Base-by-base conservation (phyloP, 37 sponge, comb jelly and placozoan genomes). In the Chondrosia reniformis region DNA sequence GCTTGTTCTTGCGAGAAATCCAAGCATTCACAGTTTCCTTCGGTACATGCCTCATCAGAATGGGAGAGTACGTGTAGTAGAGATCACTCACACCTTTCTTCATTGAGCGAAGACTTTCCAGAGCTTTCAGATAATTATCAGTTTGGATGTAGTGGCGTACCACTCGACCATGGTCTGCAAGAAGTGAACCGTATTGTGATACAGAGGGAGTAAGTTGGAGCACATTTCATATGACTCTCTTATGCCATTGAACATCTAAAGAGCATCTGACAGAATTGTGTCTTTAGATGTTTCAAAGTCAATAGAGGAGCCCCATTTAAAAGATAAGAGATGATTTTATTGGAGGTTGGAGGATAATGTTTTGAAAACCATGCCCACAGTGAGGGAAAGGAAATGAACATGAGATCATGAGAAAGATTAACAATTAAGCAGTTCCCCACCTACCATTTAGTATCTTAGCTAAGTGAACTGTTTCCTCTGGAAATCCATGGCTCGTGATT, bases 51-150 rank as follows among this genome's bases (percentile, higher is more conserved):
- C 84, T 69, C 84, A 97, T 89, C 62, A 97, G 84, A 1, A 80
- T 75, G 9, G 98, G 95, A 65, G 86, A 81, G 85, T 89, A 97
- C 79, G 91, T 89, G 85, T 94, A 94, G 74, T 86, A 94, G 42
- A 97, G 61, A 17, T 77, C 76, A 1, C 61, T 71, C 30, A 81
- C 82, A 77, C 85, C 84, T 42, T 49, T 67, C 55, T 81, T 79
- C 52, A 89, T 85, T 15, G 61, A 77, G 6, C 67, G 67, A 10
- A 97, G 91, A 40, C 79, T 63, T 21, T 80, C 63, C 54, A 97
- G 82, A 17, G 95, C 98, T 30, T 88, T 84, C 44, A 46, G 15
- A 55, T 92, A 97, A 31, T 81, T 41, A 49, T 87, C 57, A 6
- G 85, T 83, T 41, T 91, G 89, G 27, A 97, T 83, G 84, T 89